phyloP scores from a whole-genome alignment of 2,797 vertebrate genomes.

The Rhynchotus rufescens region DNA sequence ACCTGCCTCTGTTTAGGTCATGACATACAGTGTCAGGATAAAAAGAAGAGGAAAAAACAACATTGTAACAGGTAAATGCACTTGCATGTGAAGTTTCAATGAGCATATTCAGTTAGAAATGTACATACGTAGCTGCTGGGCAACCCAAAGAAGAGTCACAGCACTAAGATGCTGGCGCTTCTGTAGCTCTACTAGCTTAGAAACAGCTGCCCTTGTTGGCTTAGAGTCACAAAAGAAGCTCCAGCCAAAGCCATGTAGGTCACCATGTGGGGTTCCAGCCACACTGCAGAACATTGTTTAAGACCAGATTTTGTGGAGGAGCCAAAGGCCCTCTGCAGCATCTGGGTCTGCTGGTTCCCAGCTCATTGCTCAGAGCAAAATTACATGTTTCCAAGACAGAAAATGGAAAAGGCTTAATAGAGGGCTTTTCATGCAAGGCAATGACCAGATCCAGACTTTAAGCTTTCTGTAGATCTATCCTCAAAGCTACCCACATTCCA shows the following conservation, averaged over 20 bases:
- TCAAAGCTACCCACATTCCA: background rate
- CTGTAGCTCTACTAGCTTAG: slow-evolving; percentile 23
- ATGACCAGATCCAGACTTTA: background rate
- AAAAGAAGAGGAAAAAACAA: background rate
- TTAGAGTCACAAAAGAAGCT: slow-evolving; percentile 26
- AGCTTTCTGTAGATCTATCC: background rate
- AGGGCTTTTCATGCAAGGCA: background rate
- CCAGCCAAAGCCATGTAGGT: slow-evolving; percentile 52
- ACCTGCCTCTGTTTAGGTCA: background rate
- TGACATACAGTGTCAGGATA: background rate
- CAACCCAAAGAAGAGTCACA: background rate
- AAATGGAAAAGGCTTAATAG: slow-evolving; percentile 38
- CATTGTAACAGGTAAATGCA: background rate
- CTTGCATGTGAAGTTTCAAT: background rate
- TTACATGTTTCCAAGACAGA: slow-evolving; percentile 43
- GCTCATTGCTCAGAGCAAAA: slow-evolving; percentile 42
- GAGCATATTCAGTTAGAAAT: background rate
- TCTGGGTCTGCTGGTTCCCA: slow-evolving; percentile 46
- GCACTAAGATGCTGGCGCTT: slow-evolving; percentile 7
- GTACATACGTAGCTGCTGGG: background rate
- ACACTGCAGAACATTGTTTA: slow-evolving; percentile 49
- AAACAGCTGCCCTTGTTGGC: slow-evolving; percentile 71
- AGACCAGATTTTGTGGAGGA: slow-evolving; percentile 17
- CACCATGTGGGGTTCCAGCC: slow-evolving; percentile 53
- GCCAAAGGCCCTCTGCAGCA: slow-evolving; percentile 44